A percentile compares a stretch with the other conserved stretches of the same genome.
phyloP scores from a whole-genome alignment of 2,113 vertebrate species.

The Tretioscincus oriximinensis region DNA sequence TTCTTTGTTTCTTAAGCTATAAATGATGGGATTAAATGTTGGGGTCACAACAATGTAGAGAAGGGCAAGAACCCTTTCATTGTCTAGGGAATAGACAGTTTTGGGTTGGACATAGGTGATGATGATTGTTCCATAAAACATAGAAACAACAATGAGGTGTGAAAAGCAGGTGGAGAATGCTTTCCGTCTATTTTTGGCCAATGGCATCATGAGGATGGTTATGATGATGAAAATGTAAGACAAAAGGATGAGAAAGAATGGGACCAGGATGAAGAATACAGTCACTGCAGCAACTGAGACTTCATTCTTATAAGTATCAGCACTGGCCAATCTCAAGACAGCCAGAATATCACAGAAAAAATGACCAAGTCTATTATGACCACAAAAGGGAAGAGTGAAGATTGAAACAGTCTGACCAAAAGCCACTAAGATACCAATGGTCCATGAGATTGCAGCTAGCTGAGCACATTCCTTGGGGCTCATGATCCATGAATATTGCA shows the following conservation, averaged over 20 bases:
- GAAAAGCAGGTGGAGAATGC: constrained; percentile 53
- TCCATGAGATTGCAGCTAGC: constrained; percentile 40
- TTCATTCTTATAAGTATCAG: constrained; percentile 37
- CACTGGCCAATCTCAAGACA: constrained; percentile 50
- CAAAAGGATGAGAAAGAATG: constrained; percentile 26
- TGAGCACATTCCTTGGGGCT: background rate
- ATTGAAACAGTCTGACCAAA: constrained; percentile 29
- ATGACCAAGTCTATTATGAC: constrained; percentile 44
- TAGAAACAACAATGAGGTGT: constrained; percentile 29
- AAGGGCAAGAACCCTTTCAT: background rate
- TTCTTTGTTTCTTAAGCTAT: constrained; percentile 39
- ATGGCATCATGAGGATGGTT: constrained; percentile 27
- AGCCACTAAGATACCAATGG: constrained; percentile 28
- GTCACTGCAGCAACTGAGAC: constrained; percentile 14
- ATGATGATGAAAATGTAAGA: constrained; percentile 34
- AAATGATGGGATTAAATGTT: constrained; percentile 31
- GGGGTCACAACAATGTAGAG: constrained; percentile 22
- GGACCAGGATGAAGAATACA: constrained; percentile 8
- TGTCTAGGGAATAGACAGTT: background rate
- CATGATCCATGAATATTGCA: constrained; percentile 51
- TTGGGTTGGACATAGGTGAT: constrained; percentile 24
- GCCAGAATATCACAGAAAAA: constrained; percentile 63
- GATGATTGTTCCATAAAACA: constrained; percentile 50
- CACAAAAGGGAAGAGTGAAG: constrained; percentile 54
- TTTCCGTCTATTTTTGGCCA: constrained; percentile 23